Conservation (phyloP, 1,140 invertebrate species). For the Macrotrachela quadricornifera region DNA sequence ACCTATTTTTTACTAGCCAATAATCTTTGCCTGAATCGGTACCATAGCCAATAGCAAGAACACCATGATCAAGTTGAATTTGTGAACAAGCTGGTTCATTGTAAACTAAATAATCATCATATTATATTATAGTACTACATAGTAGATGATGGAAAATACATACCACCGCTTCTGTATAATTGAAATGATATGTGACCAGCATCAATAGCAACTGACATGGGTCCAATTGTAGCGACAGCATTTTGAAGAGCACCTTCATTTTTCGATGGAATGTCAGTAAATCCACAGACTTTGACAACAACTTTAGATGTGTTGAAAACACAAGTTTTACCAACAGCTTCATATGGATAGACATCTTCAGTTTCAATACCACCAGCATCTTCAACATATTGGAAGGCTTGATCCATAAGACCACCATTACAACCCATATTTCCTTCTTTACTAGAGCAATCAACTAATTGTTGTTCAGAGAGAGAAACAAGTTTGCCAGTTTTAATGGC, state of each 20-base stretch:
- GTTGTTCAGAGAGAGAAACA: conserved; percentile 64
- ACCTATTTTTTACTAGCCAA: too few relatives aligned
- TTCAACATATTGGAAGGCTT: conserved; percentile 27
- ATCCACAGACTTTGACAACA: conserved; percentile 11
- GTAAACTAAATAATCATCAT: conserved; percentile 34
- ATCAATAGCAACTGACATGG: background rate
- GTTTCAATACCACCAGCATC: conserved; percentile 22
- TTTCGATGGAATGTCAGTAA: conserved; percentile 13
- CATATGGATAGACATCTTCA: conserved; percentile 21
- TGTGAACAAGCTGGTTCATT: conserved; percentile 28
- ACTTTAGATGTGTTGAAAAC: background rate
- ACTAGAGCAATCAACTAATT: conserved; percentile 73
- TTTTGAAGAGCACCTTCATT: background rate
- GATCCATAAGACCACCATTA: conserved; percentile 21
- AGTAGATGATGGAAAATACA: conserved; percentile 24
- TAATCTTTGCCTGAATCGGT: conserved; percentile 13
- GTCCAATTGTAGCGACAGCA: background rate
- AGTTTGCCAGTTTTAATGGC: conserved; percentile 40
- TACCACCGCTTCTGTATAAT: conserved; percentile 39
- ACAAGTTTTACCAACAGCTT: background rate
- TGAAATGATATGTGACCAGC: conserved; percentile 44
- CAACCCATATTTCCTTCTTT: conserved; percentile 9
- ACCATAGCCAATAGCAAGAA: conserved; percentile 61
- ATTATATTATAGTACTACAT: conserved; percentile 38
- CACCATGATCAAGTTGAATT: conserved; percentile 49